phyloP scores from a whole-genome alignment of 1,140 invertebrate genomes.

The fruit fly (Drosophila melanogaster) region DNA sequence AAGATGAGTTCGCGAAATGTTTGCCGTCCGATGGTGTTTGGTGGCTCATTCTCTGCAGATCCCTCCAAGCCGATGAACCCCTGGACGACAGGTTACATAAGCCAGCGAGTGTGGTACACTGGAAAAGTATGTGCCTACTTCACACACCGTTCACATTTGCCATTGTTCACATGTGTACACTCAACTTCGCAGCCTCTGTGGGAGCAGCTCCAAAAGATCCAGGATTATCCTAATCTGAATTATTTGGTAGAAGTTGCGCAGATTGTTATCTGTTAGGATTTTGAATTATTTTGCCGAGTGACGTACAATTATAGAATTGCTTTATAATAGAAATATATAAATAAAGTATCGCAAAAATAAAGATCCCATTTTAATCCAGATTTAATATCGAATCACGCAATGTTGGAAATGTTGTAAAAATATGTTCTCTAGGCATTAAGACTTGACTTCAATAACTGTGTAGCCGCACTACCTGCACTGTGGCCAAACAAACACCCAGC shows the following conservation, averaged over 20 bases:
- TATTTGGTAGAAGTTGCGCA: background rate
- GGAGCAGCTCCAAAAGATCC: background rate
- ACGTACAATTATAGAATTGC: background rate
- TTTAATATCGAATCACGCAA: no score
- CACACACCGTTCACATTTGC: no score
- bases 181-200: background rate
- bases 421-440: no score
- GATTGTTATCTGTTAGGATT: background rate
- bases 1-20: conserved; percentile 64
- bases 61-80: background rate
- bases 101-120: conserved; percentile 7
- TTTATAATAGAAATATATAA: background rate
- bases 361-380: no score
- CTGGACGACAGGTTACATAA: conserved; percentile 57
- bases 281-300: background rate
- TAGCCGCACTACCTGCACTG: conserved; percentile 5
- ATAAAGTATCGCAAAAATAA: no score
- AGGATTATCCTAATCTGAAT: background rate
- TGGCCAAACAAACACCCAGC: conserved; percentile 47
- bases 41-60: conserved; percentile 32
- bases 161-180: no score
- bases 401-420: no score
- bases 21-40: background rate
- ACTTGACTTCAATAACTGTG: background rate
- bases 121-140: background rate